Evolutionary conservation across 2,113 vertebrate genomes (phyloP).

Genomic region (Gulo gulo): DNA sequence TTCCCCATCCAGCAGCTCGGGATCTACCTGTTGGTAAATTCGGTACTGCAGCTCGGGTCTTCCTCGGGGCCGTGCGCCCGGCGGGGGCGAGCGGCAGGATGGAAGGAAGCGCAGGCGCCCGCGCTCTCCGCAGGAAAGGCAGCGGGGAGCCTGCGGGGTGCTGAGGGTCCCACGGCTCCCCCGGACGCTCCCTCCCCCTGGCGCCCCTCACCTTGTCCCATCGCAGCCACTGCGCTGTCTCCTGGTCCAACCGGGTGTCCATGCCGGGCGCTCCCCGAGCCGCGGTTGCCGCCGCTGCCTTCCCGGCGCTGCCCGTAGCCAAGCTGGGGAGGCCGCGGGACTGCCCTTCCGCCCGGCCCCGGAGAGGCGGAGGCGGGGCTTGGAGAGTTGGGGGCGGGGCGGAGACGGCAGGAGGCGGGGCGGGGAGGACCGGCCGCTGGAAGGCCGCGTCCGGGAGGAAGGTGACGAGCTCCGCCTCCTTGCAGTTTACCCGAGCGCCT

Average conservation of each 20-base stretch:
- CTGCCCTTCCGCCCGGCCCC: neutral
- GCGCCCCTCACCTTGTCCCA: constrained; percentile 88
- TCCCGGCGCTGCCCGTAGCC: rapidly evolving
- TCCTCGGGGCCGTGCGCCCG: neutral
- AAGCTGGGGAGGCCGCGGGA: rapidly evolving
- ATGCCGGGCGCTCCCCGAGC: constrained; percentile 12
- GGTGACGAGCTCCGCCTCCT: rapidly evolving
- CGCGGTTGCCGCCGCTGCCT: neutral
- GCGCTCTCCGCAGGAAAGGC: neutral
- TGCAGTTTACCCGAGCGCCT: neutral
- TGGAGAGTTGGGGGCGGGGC: neutral
- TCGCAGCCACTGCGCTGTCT: constrained; percentile 87
- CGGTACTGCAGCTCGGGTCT: neutral
- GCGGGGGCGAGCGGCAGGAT: neutral
- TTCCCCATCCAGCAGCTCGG: neutral
- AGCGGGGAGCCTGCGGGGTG: neutral
- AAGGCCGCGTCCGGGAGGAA: rapidly evolving
- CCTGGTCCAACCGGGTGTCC: constrained; percentile 76
- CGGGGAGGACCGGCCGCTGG: neutral
- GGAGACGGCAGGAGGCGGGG: neutral
- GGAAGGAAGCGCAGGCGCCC: neutral
- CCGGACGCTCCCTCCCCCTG: rapidly evolving
- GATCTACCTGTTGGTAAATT: neutral
- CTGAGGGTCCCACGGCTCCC: neutral
- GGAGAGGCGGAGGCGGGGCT: neutral